A percentile compares a stretch with the other conserved stretches of the same genome.
These are phyloP conservation scores for Chamaea fasciata DNA, from an alignment of 2,113 vertebrate genomes.

Conservation along the genomic window DNA sequence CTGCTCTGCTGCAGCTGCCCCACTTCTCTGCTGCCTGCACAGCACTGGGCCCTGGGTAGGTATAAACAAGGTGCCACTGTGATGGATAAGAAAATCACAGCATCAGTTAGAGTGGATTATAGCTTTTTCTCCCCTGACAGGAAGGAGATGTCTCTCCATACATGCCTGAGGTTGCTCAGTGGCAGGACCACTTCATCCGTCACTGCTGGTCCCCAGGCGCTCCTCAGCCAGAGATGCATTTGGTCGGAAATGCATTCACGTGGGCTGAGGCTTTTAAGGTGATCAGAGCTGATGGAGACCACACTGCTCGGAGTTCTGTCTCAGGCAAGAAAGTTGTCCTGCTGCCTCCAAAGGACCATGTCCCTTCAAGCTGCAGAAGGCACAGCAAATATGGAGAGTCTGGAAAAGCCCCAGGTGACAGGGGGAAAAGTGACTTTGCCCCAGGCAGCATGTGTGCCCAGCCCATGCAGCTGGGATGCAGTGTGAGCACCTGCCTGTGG, in stretches of 20 bases:
- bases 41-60: not conserved
- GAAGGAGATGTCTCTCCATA: not conserved
- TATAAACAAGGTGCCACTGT: not conserved
- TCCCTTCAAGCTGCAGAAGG: not conserved
- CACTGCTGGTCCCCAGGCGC: not conserved
- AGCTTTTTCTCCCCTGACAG: not conserved
- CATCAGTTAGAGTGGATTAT: not conserved
- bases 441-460: not conserved
- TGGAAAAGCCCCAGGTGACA: not conserved
- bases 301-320: not conserved
- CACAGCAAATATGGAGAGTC: not conserved
- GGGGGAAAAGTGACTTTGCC: not conserved
- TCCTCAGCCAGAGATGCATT: not conserved
- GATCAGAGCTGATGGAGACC: not conserved
- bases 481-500: not conserved
- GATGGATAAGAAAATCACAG: slow-evolving; percentile 5
- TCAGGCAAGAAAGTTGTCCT: not conserved
- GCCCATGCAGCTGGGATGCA: not conserved
- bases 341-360: not conserved
- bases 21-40: not conserved
- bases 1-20: not conserved
- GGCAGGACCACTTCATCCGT: not conserved
- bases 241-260: not conserved
- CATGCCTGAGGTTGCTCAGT: not conserved
- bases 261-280: not conserved